Conservation (phyloP, 2,888 invertebrate genomes). For the Tenthredo livida region DNA sequence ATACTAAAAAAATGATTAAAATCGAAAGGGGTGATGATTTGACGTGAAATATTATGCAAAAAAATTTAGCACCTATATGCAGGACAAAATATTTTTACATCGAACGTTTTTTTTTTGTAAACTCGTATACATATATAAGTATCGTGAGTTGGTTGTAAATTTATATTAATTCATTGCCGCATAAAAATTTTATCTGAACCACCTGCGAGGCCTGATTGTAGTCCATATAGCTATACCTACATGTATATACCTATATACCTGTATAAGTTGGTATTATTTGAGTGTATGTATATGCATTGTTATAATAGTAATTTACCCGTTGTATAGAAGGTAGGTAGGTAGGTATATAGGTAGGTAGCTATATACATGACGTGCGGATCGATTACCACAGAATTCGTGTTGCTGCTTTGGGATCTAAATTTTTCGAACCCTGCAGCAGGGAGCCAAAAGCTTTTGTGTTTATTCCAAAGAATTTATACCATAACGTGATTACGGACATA, state of each 20-base stretch:
- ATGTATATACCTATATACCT: background rate
- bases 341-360: background rate
- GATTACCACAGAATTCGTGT: slow-evolving; percentile 1
- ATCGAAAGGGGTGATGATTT: too few species aligned
- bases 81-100: too few species aligned
- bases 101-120: too few species aligned
- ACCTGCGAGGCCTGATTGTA: background rate
- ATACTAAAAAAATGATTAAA: too few species aligned
- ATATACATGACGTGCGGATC: background rate
- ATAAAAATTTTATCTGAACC: background rate
- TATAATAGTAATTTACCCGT: background rate
- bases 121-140: too few species aligned
- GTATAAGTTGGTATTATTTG: background rate
- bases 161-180: background rate
- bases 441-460: background rate
- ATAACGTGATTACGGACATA: background rate
- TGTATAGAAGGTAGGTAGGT: background rate
- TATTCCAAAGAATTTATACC: background rate
- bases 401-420: background rate
- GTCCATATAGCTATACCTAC: too few species aligned
- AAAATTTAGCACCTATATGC: too few species aligned
- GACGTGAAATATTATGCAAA: too few species aligned
- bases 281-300: background rate
- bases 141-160: background rate
- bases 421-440: background rate